A percentile compares a stretch with the other conserved stretches of the same genome.
Conservation (phyloP, 2,888 invertebrate genomes). For the Cremastinae sp. region DNA sequence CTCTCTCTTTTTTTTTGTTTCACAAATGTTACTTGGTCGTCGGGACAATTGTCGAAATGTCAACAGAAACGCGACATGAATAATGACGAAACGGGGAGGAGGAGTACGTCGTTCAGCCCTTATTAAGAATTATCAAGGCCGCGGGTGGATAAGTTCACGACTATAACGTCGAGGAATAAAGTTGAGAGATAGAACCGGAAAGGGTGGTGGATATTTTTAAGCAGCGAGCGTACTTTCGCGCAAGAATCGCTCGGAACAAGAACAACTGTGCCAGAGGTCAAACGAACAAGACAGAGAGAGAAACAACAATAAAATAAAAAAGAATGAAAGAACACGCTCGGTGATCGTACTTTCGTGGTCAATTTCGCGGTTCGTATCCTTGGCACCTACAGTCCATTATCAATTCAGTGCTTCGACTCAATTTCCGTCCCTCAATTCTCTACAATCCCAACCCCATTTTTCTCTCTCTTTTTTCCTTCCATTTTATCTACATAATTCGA, state of each 20-base stretch:
- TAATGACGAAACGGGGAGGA: not conserved
- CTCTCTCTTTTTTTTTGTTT: too few species aligned
- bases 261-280: slow-evolving; percentile 18
- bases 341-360: slow-evolving; percentile 17
- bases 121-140: slow-evolving; percentile 62
- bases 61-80: not conserved
- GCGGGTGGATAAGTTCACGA: slow-evolving; percentile 44
- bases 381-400: slow-evolving; percentile 54
- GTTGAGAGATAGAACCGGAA: not conserved
- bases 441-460: not conserved
- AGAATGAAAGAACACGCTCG: not conserved
- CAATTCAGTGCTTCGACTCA: slow-evolving; percentile 40
- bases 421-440: slow-evolving; percentile 35
- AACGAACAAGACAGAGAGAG: not conserved
- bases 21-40: not conserved
- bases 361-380: slow-evolving; percentile 50
- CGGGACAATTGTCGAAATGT: not conserved
- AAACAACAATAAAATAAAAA: not conserved
- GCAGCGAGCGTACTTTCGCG: not conserved
- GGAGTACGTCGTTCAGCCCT: slow-evolving; percentile 46
- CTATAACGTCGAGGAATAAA: slow-evolving; percentile 35
- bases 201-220: slow-evolving; percentile 20
- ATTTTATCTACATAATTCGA: too few species aligned
- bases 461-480: not conserved
- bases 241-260: not conserved